Evolutionary conservation across 2,888 invertebrate genomes (phyloP), one percentile per base, ranked within the genome.

Genomic region (Cacoxenus indagator): DNA sequence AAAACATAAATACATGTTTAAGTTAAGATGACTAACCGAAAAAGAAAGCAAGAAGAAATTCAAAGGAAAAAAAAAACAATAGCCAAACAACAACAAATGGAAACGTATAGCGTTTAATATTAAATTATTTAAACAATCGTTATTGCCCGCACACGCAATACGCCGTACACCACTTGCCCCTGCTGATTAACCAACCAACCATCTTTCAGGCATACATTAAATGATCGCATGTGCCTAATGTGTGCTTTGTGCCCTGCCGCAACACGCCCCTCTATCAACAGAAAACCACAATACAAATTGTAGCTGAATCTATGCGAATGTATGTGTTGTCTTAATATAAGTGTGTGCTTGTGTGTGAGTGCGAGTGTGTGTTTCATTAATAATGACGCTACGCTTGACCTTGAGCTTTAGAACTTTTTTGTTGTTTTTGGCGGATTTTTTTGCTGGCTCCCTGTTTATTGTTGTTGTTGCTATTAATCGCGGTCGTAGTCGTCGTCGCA

Each of bases 371-470:
- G 61, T 67, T 76, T 75, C 70, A 77, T 83, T 83, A 77, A 74
- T 76, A 76, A 77, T 81, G 83, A 81, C 81, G 81, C 82, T 83
- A 75, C 73, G 71, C 72, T 72, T 81, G 78, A 81, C 81, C 81
- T 81, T 81, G 84, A 83, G 82, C 78, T 78, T 78, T 77, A 71
- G 73, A 79, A 81, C 74, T 74, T 71, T 76, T 62, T 61, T 51
- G 9, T 62, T 9, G 19, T 37, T 54, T 11, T 65, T 29, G 17
- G 26, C 31, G 22, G 71, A 65, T 48, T n/a, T 59, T 65, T 70
- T 43, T 59, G 64, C 48, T 71, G 70, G 70, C 65, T 77, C 65
- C 72, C n/a, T 69, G 14, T 19, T 66, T 57, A 55, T 57, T 54
- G 67, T 61, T 65, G 51, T 62, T 64, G 59, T 65, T 51, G 55